Evolutionary conservation across 2,113 vertebrate genomes (phyloP), one percentile per base, ranked within the genome.

Genomic region (Nothobranchius kuhntae): DNA sequence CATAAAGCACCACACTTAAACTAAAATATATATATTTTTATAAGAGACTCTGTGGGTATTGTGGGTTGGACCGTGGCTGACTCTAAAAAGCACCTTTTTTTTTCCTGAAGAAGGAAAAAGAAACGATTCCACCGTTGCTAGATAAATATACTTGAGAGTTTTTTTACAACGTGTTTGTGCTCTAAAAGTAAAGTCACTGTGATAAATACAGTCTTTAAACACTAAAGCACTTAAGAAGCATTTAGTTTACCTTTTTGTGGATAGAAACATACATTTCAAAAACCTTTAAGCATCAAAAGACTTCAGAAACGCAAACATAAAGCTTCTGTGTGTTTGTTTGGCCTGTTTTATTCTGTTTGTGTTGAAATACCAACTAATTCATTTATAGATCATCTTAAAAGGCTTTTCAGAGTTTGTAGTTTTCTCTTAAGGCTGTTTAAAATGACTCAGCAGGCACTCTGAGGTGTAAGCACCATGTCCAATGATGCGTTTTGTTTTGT

Each of bases 41-140:
- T 40, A 58, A 81, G 67, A 79, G 72, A 77, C 66, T 80, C 73
- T 81, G 62, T 52, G 80, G 73, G 73, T 61, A 78, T 66, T 80
- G 74, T 81, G 81, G 65, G 66, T 35, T 55, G 42, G 67, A 50
- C 53, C 71, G 68, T 58, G 72, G 79, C 58, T 17, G 51, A 70
- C 67, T 77, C 64, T 67, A 58, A 59, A 68, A 79, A 63, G 48
- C 24, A 53, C 38, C 11, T 57, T 61, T 59, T 63, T 63, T 48
- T n/a, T 48, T 51, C 13, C 26, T 50, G 15, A 68, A 50, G 45
- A 67, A 44, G 13, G 5, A 63, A 71, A 56, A 17, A 71, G 21
- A 60, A 54, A 50, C 14, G 1, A 9, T 57, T 74, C 36, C 24
- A 13, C 56, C 47, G 21, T 40, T 68, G 71, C 52, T 57, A 71